Conservation (phyloP, 2,888 invertebrate genomes). For the Drosophila mettleri region DNA sequence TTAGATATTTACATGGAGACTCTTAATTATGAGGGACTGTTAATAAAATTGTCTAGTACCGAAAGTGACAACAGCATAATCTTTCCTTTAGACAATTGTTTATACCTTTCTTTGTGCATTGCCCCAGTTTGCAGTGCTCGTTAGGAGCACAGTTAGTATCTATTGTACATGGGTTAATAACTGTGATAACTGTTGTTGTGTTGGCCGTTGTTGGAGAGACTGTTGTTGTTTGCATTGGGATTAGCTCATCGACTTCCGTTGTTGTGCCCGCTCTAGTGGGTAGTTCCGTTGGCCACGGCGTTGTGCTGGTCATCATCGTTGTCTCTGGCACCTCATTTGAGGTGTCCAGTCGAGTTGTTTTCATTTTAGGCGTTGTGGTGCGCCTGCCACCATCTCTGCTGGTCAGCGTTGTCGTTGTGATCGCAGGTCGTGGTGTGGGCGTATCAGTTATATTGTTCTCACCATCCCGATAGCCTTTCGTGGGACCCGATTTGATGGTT, state of each 20-base stretch:
- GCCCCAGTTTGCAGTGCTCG: constrained; percentile 87
- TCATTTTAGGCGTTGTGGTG: constrained; percentile 80
- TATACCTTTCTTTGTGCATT: constrained; percentile 86
- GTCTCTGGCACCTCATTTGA: constrained; percentile 79
- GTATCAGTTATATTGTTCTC: constrained; percentile 84
- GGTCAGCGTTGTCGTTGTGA: constrained; percentile 57
- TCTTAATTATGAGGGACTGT: background rate
- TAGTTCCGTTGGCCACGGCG: constrained; percentile 60
- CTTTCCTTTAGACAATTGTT: constrained; percentile 32
- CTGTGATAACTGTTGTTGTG: constrained; percentile 76
- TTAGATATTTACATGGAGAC: constrained; percentile 41
- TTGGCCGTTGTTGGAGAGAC: constrained; percentile 64
- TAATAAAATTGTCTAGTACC: constrained; percentile 31
- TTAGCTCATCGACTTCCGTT: constrained; percentile 65
- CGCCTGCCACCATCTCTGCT: constrained; percentile 61
- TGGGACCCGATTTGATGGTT: constrained; percentile 79
- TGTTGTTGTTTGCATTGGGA: constrained; percentile 57
- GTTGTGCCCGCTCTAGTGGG: constrained; percentile 76
- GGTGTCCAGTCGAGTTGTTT: constrained; percentile 83
- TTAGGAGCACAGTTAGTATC: constrained; percentile 87
- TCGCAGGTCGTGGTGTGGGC: constrained; percentile 58
- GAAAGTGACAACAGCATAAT: constrained; percentile 52
- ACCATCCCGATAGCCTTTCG: constrained; percentile 84
- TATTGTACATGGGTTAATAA: constrained; percentile 86
- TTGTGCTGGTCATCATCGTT: constrained; percentile 59